Evolutionary conservation across 2,113 vertebrate genomes (phyloP), one percentile per base, ranked within the genome.

Genomic region (Zosterops japonicus): DNA sequence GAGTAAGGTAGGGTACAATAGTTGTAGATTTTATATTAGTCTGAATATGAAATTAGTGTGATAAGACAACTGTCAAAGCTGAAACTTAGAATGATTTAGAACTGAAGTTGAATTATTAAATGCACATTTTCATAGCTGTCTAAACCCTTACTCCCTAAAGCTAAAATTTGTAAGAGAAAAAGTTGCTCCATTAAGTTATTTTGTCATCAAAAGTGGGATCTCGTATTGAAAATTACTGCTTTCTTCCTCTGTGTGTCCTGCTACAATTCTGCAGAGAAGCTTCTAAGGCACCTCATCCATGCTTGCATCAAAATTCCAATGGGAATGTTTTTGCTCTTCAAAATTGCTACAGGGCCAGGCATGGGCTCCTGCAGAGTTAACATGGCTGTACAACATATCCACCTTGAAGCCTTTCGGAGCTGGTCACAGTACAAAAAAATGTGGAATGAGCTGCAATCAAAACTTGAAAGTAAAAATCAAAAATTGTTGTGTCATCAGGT

Each of bases 321-420:
- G 1, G 13, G 11, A 76, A 53, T 13, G 8, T 2, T 56, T 76
- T 36, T 42, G 10, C 2, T 5, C n/a, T 60, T 75, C 25, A 44
- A 21, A 80, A 52, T 41, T 59, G 33, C 39, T 49, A 6, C 33
- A 65, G 13, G 12, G 14, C 3, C 3, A 31, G n/a, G 2, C 4
- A 5, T 13, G 7, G 11, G 14, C 7, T 75, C 6, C 25, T 52
- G n/a, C 11, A 80, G 49, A 87, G 52, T 29, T 61, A 53, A 4
- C 8, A 16, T 21, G 41, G 8, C 11, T 87, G 8, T 63, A 24
- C 25, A 55, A 21, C 2, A 29, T 9, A 8, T 0, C 1, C 6
- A 21, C 1, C 2, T 12, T 64, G 41, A 11, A 72, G 22, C 10
- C 20, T 53, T 61, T 64, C 3, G 6, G 56, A 53, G 13, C 4